Percentiles rank a stretch among this genome's conserved stretches.
Conservation (phyloP, 2,113 vertebrate genomes). For the Porphyrio hochstetteri region DNA sequence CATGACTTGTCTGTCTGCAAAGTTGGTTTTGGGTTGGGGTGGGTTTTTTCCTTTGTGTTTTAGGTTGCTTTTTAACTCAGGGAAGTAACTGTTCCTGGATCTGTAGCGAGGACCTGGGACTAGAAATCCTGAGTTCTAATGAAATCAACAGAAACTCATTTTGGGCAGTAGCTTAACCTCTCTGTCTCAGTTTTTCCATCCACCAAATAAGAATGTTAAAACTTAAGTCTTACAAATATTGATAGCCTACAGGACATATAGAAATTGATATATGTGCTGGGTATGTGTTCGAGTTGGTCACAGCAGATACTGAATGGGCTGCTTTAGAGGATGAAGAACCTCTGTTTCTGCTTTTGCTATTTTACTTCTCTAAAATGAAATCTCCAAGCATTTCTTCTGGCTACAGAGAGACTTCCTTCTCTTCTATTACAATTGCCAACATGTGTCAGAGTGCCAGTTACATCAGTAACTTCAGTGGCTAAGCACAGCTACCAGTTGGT, state of each 20-base stretch:
- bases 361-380: not conserved
- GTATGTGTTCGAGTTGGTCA: not conserved
- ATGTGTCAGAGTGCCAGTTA: not conserved
- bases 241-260: not conserved
- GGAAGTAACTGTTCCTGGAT: not conserved
- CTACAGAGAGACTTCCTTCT: not conserved
- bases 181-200: slow-evolving; percentile 22
- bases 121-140: not conserved
- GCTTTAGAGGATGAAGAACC: not conserved
- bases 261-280: not conserved
- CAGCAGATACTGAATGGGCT: not conserved
- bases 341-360: not conserved
- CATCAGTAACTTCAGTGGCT: not conserved
- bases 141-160: not conserved
- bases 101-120: not conserved
- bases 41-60: too few species aligned
- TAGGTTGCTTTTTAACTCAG: not conserved
- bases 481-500: not conserved
- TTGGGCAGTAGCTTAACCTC: slow-evolving; percentile 1
- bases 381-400: not conserved
- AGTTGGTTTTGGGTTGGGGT: too few species aligned
- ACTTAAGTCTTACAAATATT: not conserved
- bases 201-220: not conserved
- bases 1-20: not conserved
- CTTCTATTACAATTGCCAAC: not conserved